phyloP scores from a whole-genome alignment of 2,113 vertebrate species.

The Muntiacus muntjak region DNA sequence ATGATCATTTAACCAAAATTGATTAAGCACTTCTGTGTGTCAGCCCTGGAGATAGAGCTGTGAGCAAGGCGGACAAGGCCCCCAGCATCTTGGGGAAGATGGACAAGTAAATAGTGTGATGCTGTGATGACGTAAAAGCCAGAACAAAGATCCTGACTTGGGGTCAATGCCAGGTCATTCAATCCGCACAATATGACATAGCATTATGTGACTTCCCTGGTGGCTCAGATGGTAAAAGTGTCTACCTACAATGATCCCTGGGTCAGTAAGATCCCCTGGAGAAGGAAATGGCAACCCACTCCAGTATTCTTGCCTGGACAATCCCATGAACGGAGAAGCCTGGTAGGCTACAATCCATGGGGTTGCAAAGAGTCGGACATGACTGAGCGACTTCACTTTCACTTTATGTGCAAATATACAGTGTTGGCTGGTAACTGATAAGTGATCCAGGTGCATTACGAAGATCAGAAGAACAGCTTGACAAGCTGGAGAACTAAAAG shows the following conservation, averaged over 20 bases:
- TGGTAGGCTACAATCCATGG: background rate
- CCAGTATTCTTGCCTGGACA: background rate
- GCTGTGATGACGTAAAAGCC: accelerated
- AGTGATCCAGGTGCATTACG: background rate
- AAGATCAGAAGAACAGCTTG: background rate
- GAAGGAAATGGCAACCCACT: background rate
- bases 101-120: accelerated
- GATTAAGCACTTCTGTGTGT: background rate
- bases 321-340: background rate
- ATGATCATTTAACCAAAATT: background rate
- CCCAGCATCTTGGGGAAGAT: background rate
- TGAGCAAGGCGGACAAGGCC: background rate
- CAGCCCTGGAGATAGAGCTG: background rate
- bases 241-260: background rate
- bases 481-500: background rate
- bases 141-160: background rate
- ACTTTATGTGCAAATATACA: background rate
- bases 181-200: background rate
- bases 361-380: accelerated
- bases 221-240: background rate
- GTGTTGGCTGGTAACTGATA: background rate
- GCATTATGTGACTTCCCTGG: background rate
- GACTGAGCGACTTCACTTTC: background rate
- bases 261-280: background rate
- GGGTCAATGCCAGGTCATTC: background rate